Evolutionary conservation across 2,113 vertebrate genomes (phyloP).

Genomic region (Seriola rivoliana): DNA sequence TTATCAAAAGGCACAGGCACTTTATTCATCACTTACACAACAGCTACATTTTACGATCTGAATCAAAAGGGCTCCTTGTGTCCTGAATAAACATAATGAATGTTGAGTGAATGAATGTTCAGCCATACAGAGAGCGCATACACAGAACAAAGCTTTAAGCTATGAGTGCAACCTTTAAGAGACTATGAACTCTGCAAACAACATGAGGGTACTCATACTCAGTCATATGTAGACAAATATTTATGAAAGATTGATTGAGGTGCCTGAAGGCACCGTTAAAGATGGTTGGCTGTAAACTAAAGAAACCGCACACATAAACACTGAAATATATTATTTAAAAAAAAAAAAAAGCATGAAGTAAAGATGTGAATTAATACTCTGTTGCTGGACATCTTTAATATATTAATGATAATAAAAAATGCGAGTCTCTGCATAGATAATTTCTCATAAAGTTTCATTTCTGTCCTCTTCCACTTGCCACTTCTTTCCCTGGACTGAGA

Average conservation of each 20-base stretch:
- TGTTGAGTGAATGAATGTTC: constrained; percentile 3
- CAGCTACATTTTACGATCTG: neutral
- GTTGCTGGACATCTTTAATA: neutral
- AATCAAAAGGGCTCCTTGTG: constrained; percentile 36
- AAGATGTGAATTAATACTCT: neutral
- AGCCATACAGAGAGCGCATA: constrained; percentile 5
- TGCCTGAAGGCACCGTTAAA: neutral
- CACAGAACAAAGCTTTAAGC: neutral
- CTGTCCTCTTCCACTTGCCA: neutral
- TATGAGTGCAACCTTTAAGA: neutral
- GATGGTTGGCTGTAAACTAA: neutral
- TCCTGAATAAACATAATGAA: constrained; percentile 25
- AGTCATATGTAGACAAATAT: constrained; percentile 24
- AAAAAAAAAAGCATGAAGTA: neutral
- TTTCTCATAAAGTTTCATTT: neutral
- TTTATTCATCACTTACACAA: constrained; percentile 54
- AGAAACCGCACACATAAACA: neutral
- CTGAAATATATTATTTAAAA: neutral
- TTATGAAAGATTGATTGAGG: neutral
- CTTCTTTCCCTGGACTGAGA: neutral
- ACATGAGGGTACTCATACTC: neutral
- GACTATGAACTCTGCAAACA: constrained; percentile 2
- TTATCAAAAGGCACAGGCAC: constrained; percentile 53
- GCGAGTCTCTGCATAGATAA: constrained; percentile 42
- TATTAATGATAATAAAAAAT: constrained; percentile 20